Conservation (phyloP, 2,113 vertebrate species). For the Leptobrachium ailaonicum region DNA sequence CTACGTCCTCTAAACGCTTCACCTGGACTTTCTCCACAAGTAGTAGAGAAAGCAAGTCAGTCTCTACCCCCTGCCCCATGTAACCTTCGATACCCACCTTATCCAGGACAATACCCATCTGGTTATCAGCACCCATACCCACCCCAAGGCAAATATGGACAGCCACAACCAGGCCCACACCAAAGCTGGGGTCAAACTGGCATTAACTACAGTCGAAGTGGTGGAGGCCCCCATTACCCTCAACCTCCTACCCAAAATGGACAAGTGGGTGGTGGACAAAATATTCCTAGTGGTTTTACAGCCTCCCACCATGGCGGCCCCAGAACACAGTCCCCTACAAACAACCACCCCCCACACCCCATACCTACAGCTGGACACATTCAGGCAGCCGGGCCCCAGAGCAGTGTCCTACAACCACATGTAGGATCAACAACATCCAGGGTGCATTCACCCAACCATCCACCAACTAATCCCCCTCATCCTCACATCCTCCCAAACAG, state of each 20-base stretch:
- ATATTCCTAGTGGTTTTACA: slow-evolving; percentile 18
- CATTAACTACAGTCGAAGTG: slow-evolving; percentile 21
- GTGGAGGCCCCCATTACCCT: slow-evolving; percentile 22
- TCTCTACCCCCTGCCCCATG: slow-evolving; percentile 63
- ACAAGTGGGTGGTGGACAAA: slow-evolving; percentile 37
- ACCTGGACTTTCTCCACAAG: slow-evolving; percentile 63
- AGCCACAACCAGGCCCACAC: slow-evolving; percentile 27
- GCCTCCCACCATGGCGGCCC: slow-evolving; percentile 16
- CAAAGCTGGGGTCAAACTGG: slow-evolving; percentile 33
- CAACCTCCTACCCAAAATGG: slow-evolving; percentile 36
- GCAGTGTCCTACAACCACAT: slow-evolving; percentile 29
- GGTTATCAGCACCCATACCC: slow-evolving; percentile 65
- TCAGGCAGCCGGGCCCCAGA: slow-evolving; percentile 57
- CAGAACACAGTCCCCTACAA: slow-evolving; percentile 61
- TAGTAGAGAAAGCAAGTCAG: slow-evolving; percentile 76
- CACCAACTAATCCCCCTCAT: slow-evolving; percentile 55
- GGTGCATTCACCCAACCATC: slow-evolving; percentile 58
- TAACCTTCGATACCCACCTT: slow-evolving; percentile 64
- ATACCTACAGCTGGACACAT: slow-evolving; percentile 58
- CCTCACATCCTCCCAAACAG: slow-evolving; percentile 58
- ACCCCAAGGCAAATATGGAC: slow-evolving; percentile 31
- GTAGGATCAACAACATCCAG: slow-evolving; percentile 39
- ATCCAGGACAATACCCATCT: slow-evolving; percentile 58
- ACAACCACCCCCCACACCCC: slow-evolving; percentile 65
- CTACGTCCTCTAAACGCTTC: slow-evolving; percentile 81